phyloP scores from a whole-genome alignment of 2,113 vertebrate genomes.

The Tetrao urogallus region DNA sequence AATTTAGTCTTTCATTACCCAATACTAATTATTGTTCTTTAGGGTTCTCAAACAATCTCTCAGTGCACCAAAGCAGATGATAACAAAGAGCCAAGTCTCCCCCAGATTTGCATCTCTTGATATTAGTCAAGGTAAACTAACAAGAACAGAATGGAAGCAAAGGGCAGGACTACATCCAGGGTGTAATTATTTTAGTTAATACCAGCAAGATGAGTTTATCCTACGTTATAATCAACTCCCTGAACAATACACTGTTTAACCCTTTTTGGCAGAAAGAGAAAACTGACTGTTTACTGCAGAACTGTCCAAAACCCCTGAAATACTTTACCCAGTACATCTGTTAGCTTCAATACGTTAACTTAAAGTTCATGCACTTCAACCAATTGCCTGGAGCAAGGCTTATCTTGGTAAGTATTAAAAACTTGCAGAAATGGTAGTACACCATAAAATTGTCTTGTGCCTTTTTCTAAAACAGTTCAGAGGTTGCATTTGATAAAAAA shows the following conservation, averaged over 20 bases:
- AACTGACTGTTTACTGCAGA: background rate
- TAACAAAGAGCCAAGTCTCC: background rate
- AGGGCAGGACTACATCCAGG: rapidly evolving
- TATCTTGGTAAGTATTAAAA: background rate
- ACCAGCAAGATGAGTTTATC: background rate
- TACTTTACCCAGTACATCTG: background rate
- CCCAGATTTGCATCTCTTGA: background rate
- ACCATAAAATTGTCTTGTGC: background rate
- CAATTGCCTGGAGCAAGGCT: background rate
- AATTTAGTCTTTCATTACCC: background rate
- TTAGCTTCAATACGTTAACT: background rate
- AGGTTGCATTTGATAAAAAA: rapidly evolving
- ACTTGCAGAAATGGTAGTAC: background rate
- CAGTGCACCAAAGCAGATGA: background rate
- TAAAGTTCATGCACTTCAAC: background rate
- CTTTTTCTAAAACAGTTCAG: background rate
- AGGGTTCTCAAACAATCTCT: background rate
- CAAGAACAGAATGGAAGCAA: background rate
- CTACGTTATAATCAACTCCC: background rate
- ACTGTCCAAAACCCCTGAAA: background rate
- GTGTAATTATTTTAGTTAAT: background rate
- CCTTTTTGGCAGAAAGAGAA: background rate
- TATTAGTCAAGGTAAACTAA: background rate
- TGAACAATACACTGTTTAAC: background rate
- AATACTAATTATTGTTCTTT: background rate